Conservation (phyloP, 2,888 invertebrate species). For the Drosophila austrosaltans region DNA sequence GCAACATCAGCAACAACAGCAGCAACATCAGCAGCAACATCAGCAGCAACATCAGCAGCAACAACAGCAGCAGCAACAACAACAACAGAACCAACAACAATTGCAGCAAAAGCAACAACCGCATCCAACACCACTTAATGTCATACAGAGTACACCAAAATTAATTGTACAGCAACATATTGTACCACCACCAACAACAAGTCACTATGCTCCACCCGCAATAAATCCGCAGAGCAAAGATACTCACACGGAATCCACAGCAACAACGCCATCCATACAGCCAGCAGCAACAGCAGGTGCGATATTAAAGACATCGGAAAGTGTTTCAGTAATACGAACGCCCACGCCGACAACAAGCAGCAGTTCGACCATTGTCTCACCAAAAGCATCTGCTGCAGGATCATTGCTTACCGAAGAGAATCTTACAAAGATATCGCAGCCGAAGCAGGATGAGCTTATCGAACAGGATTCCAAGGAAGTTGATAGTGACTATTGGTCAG, state of each 20-base stretch:
- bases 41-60: background rate
- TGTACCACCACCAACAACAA: conserved; percentile 49
- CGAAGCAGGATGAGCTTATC: conserved; percentile 80
- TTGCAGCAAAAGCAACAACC: conserved; percentile 40
- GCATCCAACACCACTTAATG: conserved; percentile 54
- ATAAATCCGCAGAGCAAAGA: conserved; percentile 40
- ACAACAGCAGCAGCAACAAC: background rate
- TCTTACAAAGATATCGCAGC: conserved; percentile 79
- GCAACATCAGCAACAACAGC: conserved; percentile 22
- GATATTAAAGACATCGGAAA: conserved; percentile 65
- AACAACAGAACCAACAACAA: conserved; percentile 11
- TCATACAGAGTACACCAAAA: conserved; percentile 78
- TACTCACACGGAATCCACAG: background rate
- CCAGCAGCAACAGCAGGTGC: conserved; percentile 9
- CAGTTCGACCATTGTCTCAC: conserved; percentile 33
- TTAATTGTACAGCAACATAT: conserved; percentile 77
- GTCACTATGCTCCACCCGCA: conserved; percentile 9
- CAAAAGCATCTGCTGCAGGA: conserved; percentile 54
- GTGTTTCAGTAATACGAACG: conserved; percentile 69
- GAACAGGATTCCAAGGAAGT: conserved; percentile 86
- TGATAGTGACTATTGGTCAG: conserved; percentile 90
- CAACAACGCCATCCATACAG: background rate
- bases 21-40: background rate
- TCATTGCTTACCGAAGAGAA: conserved; percentile 80
- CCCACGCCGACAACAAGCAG: conserved; percentile 58